Percentiles rank a stretch among this genome's conserved stretches.
phyloP scores from a whole-genome alignment of 2,113 vertebrate genomes.

The Paedocypris sp. region DNA sequence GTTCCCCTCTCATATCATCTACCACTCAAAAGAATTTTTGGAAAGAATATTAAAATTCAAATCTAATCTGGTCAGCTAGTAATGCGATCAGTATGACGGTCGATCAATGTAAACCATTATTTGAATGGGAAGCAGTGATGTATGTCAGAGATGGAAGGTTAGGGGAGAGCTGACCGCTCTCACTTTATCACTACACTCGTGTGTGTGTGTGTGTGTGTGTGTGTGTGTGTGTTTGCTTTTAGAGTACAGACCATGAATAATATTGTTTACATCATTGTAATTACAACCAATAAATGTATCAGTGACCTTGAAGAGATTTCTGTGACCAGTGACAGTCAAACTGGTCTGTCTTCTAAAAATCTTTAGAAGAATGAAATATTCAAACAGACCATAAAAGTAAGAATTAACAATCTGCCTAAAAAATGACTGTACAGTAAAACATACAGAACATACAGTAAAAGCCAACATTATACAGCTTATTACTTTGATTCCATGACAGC shows the following conservation, averaged over 20 bases:
- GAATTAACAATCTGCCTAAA: no score
- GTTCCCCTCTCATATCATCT: slow-evolving; percentile 37
- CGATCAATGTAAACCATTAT: slow-evolving; percentile 65
- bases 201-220: slow-evolving; percentile 1
- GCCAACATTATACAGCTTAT: no score
- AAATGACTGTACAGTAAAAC: no score
- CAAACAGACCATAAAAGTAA: no score
- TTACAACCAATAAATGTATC: not conserved
- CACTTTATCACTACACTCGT: slow-evolving; percentile 68
- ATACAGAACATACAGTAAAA: no score
- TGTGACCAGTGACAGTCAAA: no score
- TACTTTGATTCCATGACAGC: no score
- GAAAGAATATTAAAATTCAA: slow-evolving; percentile 85
- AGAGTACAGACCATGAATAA: not conserved
- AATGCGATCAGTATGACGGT: slow-evolving; percentile 72
- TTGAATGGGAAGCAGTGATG: slow-evolving; percentile 54
- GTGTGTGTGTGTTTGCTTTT: slow-evolving; percentile 3
- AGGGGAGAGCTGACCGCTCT: slow-evolving; percentile 54
- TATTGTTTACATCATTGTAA: not conserved
- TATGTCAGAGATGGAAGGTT: slow-evolving; percentile 60
- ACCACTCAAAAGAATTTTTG: slow-evolving; percentile 45
- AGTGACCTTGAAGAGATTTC: not conserved
- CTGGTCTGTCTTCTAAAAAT: no score
- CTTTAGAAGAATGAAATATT: no score
- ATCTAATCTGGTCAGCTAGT: slow-evolving; percentile 76